Evolutionary conservation across 2,888 invertebrate species (phyloP), one percentile per base, ranked within the genome.

Genomic region (Conus canariensis): DNA sequence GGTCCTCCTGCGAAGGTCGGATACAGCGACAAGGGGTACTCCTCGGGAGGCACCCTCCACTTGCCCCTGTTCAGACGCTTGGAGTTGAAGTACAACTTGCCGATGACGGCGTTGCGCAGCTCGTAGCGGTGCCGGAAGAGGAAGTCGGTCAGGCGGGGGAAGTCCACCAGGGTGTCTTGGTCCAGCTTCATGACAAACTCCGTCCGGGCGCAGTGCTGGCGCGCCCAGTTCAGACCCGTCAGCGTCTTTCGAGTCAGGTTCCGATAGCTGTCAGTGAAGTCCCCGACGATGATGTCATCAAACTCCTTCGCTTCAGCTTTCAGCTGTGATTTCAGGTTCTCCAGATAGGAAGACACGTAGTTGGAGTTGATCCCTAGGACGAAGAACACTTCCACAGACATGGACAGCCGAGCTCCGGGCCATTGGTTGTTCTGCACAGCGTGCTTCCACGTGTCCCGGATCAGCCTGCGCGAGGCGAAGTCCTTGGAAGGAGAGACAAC

Each of bases 81-180:
- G 10, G 85, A 59, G 70, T 83, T 67, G 85, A 58, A 74, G 59
- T 89, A 77, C 14, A 89, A 10, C 59, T 89, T 89, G 85, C 89
- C 89, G 56, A 89, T 58, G 70, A 89, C 85, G 30, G 85, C 58
- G 59, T 85, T 70, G 30, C 58, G 85, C 67, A 89, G 89, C 22
- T 77, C 22, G 16, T 83, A 9, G 25, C 70, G 85, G 30, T 85
- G 58, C 2, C 1, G 14, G n/a, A 19, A 19, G 6, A 89, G 74
- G 67, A 89, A 85, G 58, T n/a, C 30, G 4, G 70, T 56, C 74
- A 89, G 60, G 30, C 85, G 89, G 16, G 89, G 85, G 25, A 89
- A 77, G 60, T 89, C 85, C 67, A 89, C 89, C n/a, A 89, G n/a
- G 3, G 89, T 89, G 85, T 89, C 89, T 58, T 89, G 86, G 67